These are phyloP conservation scores for Carabus problematicus DNA, from an alignment of 2,888 invertebrate species.

Conservation along the genomic window DNA sequence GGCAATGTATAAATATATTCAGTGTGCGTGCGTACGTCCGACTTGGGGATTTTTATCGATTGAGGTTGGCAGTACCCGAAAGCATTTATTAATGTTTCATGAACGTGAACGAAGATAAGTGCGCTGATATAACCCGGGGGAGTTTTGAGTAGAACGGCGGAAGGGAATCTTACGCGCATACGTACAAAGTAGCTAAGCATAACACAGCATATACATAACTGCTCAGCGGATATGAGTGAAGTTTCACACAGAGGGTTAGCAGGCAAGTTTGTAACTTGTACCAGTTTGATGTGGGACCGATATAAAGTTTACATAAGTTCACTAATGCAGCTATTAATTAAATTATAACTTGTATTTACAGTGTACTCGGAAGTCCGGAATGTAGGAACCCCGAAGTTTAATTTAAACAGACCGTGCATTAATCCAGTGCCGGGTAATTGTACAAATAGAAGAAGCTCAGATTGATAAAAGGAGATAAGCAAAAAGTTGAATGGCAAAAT, in stretches of 20 bases:
- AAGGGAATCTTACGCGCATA: too few species aligned
- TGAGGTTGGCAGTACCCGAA: conserved; percentile 19
- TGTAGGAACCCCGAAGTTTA: neutral
- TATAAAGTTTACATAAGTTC: conserved; percentile 19
- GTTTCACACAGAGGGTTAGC: too few species aligned
- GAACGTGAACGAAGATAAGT: conserved; percentile 1
- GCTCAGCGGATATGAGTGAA: too few species aligned
- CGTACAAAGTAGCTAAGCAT: too few species aligned
- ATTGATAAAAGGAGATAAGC: neutral
- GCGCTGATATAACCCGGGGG: too few species aligned
- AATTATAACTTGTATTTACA: conserved; percentile 34
- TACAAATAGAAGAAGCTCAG: too few species aligned
- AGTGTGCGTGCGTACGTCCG: conserved; percentile 21
- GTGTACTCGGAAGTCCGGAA: conserved; percentile 11
- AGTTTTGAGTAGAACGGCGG: too few species aligned
- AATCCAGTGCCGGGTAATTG: neutral
- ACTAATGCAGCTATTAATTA: conserved; percentile 28
- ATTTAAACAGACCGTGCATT: neutral
- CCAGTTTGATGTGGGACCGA: neutral
- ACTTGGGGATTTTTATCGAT: conserved; percentile 24
- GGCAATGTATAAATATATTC: conserved; percentile 26
- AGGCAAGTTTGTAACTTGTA: too few species aligned
- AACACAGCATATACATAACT: too few species aligned
- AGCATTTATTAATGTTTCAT: conserved; percentile 26
- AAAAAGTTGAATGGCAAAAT: neutral